These are phyloP conservation scores for Nicator chloris DNA, from an alignment of 2,113 vertebrate genomes.

Conservation along the genomic window DNA sequence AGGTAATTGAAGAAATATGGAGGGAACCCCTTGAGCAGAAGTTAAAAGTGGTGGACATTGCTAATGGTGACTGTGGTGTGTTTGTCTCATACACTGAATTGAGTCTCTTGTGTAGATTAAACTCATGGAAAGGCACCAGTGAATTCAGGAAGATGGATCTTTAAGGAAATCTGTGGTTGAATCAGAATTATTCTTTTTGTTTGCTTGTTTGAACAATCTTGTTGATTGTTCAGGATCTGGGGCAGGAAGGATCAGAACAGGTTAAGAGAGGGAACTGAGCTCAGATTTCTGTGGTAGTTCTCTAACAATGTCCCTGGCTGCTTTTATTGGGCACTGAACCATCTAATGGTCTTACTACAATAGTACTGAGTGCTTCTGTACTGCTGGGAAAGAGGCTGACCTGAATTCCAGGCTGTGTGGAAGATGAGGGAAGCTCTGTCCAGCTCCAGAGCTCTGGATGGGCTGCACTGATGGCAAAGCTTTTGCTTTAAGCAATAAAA, in stretches of 20 bases:
- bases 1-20: neutral
- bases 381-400: neutral
- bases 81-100: accelerated
- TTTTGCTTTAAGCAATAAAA: neutral
- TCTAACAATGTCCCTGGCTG: neutral
- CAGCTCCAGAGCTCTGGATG: neutral
- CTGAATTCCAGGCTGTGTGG: neutral
- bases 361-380: neutral
- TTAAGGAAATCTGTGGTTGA: neutral
- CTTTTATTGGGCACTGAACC: neutral
- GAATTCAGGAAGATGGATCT: neutral
- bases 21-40: neutral
- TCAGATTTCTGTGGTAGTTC: neutral
- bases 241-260: neutral
- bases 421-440: neutral
- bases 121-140: neutral
- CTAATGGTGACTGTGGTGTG: no score
- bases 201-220: no score
- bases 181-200: no score
- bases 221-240: neutral
- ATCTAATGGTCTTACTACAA: neutral
- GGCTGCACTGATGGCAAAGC: neutral
- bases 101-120: neutral
- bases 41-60: neutral
- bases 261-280: neutral